Evolutionary conservation across 2,113 vertebrate genomes (phyloP).

Genomic region (Ornithorhynchus anatinus): DNA sequence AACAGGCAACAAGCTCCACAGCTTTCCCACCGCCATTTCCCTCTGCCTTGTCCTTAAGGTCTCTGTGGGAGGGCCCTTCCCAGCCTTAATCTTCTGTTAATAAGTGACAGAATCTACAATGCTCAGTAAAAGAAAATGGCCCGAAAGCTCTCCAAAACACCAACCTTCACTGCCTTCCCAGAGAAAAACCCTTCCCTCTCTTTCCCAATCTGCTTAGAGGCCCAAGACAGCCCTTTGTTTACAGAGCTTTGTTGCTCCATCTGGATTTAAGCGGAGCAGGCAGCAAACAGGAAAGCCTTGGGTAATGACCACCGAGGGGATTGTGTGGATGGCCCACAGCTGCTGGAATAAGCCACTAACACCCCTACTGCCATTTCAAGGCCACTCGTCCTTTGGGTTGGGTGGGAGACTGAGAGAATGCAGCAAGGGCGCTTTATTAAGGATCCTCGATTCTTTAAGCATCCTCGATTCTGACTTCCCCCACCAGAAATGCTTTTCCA

Average conservation of each 20-base stretch:
- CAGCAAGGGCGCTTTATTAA: not conserved
- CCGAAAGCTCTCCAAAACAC: too few species aligned
- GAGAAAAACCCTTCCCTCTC: not conserved
- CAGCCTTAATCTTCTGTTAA: not conserved
- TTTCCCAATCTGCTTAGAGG: not conserved
- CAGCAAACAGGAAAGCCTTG: not conserved
- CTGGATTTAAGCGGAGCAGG: not conserved
- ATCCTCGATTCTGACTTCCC: too few species aligned
- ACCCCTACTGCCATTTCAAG: not conserved
- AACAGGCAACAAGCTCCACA: not conserved
- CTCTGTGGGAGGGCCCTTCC: not conserved
- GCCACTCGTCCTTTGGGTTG: not conserved
- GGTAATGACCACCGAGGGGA: not conserved
- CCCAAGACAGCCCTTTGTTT: not conserved
- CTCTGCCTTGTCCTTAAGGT: not conserved
- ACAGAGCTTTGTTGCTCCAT: not conserved
- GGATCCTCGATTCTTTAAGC: too few species aligned
- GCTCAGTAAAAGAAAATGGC: not conserved
- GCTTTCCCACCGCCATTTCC: not conserved
- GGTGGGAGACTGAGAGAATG: not conserved
- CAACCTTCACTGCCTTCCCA: not conserved
- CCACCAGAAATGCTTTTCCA: too few species aligned
- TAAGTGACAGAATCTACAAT: not conserved
- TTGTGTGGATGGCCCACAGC: not conserved
- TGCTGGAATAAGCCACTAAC: not conserved